These are phyloP conservation scores for Dicentrarchus labrax DNA, from an alignment of 2,113 vertebrate genomes.

Conservation along the genomic window DNA sequence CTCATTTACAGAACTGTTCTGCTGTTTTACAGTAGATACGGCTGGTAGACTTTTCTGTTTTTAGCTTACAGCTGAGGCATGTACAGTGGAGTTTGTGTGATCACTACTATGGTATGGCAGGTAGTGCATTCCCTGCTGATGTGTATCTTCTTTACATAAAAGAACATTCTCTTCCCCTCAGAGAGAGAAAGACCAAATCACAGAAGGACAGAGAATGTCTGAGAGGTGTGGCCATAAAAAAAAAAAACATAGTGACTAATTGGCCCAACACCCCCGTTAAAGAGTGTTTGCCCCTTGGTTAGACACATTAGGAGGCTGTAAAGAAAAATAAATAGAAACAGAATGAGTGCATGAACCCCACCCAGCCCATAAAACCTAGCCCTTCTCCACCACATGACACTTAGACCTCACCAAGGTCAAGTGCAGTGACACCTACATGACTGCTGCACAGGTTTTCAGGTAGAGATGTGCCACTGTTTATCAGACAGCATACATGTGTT, in stretches of 20 bases:
- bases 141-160: slow-evolving; percentile 6
- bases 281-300: slow-evolving; percentile 69
- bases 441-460: slow-evolving; percentile 28
- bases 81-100: slow-evolving; percentile 1
- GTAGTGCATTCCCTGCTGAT: slow-evolving; percentile 34
- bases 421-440: slow-evolving; percentile 31
- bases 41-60: neutral
- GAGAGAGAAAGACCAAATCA: neutral
- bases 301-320: slow-evolving; percentile 68
- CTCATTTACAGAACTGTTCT: neutral
- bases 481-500: slow-evolving; percentile 28
- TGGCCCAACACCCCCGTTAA: slow-evolving; percentile 73
- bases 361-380: slow-evolving; percentile 43
- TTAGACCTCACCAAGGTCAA: slow-evolving; percentile 29
- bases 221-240: slow-evolving; percentile 32
- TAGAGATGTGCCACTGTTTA: slow-evolving; percentile 30
- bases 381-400: slow-evolving; percentile 16
- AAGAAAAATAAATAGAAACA: slow-evolving; percentile 67
- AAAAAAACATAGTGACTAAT: slow-evolving; percentile 64
- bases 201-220: slow-evolving; percentile 26
- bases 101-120: slow-evolving; percentile 37
- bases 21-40: neutral
- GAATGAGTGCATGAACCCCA: slow-evolving; percentile 56
- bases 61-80: neutral
- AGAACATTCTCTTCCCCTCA: neutral